Percentiles rank a stretch among this genome's conserved stretches.
phyloP scores from a whole-genome alignment of 2,888 invertebrate genomes.

The Escarpia spicata region DNA sequence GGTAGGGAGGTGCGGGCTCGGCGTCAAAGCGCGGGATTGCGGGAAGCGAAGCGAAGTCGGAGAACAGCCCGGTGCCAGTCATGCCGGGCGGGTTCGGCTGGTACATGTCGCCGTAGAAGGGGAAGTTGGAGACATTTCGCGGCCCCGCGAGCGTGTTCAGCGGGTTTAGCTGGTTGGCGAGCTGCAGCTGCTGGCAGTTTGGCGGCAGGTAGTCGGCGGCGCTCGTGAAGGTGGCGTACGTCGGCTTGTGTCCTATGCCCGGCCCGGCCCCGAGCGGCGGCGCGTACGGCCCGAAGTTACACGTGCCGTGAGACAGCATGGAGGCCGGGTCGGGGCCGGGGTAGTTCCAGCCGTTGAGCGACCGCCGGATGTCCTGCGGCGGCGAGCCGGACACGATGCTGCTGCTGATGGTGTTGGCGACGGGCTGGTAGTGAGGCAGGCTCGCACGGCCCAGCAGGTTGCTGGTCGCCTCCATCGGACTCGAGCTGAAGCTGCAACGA shows the following conservation, averaged over 20 bases:
- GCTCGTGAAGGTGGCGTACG: constrained; percentile 35
- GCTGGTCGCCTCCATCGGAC: neutral
- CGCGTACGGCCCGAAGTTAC: constrained; percentile 38
- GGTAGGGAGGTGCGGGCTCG: constrained; percentile 19
- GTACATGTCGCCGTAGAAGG: constrained; percentile 37
- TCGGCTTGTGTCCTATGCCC: constrained; percentile 33
- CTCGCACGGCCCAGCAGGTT: neutral
- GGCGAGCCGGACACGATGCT: constrained; percentile 16
- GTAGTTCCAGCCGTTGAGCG: constrained; percentile 37
- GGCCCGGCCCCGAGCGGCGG: constrained; percentile 31
- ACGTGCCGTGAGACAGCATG: constrained; percentile 29
- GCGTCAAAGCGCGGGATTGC: constrained; percentile 32
- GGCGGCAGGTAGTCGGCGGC: constrained; percentile 39
- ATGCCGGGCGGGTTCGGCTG: constrained; percentile 30
- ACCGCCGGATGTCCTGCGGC: constrained; percentile 31
- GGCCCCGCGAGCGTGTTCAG: constrained; percentile 30
- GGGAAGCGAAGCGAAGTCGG: constrained; percentile 32
- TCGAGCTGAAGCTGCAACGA: neutral
- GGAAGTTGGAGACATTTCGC: constrained; percentile 31
- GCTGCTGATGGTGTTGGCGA: neutral
- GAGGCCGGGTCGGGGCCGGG: constrained; percentile 25
- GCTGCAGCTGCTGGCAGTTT: constrained; percentile 35
- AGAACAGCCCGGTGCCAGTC: constrained; percentile 31
- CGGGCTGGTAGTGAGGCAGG: neutral
- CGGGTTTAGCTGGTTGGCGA: constrained; percentile 33